Conservation (phyloP, 1,140 invertebrate genomes). For the Cyclargus thomasi region DNA sequence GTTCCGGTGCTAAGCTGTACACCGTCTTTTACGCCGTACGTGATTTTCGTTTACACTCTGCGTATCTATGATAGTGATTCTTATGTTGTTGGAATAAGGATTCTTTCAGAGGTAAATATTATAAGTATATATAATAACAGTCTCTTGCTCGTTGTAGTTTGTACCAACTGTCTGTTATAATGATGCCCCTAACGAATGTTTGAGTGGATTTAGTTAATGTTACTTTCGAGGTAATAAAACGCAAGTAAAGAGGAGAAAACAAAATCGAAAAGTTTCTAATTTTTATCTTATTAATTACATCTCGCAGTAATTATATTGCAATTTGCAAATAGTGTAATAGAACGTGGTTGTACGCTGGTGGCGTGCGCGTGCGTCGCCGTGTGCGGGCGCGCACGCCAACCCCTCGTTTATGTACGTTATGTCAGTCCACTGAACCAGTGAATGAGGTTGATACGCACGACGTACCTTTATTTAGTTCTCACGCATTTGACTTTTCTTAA, state of each 20-base stretch:
- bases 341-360: not conserved
- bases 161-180: no score
- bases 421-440: not conserved
- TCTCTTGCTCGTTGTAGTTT: not conserved
- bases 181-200: not conserved
- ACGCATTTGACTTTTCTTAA: not conserved
- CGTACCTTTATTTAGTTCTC: not conserved
- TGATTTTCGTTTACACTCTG: not conserved
- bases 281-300: not conserved
- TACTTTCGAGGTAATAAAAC: not conserved
- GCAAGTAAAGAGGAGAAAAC: not conserved
- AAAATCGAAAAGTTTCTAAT: not conserved
- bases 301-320: no score
- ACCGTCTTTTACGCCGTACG: not conserved
- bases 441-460: not conserved
- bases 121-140: no score
- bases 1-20: not conserved
- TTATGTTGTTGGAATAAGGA: no score
- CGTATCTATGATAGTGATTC: no score
- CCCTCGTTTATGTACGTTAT: not conserved
- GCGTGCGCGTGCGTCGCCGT: not conserved
- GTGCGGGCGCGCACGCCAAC: not conserved
- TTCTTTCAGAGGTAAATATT: not conserved
- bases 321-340: no score
- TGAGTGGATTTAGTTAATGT: not conserved